These are phyloP conservation scores for Hydriomena furcata DNA, from an alignment of 2,888 invertebrate genomes.

Conservation along the genomic window DNA sequence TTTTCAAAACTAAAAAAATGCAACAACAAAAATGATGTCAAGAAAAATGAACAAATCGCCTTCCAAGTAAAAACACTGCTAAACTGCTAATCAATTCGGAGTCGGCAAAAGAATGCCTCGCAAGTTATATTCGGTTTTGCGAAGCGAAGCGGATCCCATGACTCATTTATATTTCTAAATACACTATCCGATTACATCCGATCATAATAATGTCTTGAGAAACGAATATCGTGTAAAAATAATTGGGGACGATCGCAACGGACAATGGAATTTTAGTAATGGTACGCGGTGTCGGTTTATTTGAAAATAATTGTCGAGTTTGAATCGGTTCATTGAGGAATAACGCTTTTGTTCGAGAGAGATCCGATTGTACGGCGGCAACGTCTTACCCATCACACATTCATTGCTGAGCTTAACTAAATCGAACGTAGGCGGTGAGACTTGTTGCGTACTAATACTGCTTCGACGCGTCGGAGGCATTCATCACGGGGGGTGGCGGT, in stretches of 20 bases:
- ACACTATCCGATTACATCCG: constrained; percentile 72
- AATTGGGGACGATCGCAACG: constrained; percentile 59
- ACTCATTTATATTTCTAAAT: constrained; percentile 75
- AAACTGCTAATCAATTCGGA: constrained; percentile 43
- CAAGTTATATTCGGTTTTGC: constrained; percentile 46
- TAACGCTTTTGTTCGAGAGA: constrained; percentile 71
- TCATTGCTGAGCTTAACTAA: constrained; percentile 66
- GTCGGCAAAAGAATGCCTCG: constrained; percentile 46
- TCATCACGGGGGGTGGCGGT: constrained; percentile 77
- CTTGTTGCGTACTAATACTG: constrained; percentile 67
- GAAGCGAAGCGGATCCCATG: constrained; percentile 66
- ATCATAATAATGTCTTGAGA: constrained; percentile 74
- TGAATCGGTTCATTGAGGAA: constrained; percentile 73
- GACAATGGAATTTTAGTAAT: constrained; percentile 78
- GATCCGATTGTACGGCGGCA: constrained; percentile 53
- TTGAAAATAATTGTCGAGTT: constrained; percentile 55
- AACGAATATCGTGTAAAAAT: constrained; percentile 57
- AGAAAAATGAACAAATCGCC: constrained; percentile 43
- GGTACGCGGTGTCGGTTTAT: constrained; percentile 71
- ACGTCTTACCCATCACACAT: constrained; percentile 44
- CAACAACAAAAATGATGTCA: constrained; percentile 32
- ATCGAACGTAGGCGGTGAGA: constrained; percentile 56
- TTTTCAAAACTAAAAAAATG: constrained; percentile 34
- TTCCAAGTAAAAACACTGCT: constrained; percentile 49
- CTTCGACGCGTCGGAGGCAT: constrained; percentile 69